A percentile compares a stretch with the other conserved stretches of the same genome.
Evolutionary conservation across 2,888 invertebrate species (phyloP).

Genomic region (Timandra comae): DNA sequence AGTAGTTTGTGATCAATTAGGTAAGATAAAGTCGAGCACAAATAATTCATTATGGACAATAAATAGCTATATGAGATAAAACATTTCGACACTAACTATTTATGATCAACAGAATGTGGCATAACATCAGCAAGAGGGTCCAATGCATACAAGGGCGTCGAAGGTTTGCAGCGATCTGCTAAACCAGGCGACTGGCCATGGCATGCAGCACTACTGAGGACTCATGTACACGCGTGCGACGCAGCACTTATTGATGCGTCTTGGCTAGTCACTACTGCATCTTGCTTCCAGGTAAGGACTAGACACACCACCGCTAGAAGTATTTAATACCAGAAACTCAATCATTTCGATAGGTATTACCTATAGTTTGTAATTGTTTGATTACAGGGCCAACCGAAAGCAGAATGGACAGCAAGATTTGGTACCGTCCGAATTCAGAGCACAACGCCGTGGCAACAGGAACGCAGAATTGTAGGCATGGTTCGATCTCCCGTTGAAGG

Average conservation of each 20-base stretch:
- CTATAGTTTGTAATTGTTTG: neutral
- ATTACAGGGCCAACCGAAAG: constrained; percentile 85
- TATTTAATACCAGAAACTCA: neutral
- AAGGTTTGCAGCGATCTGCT: constrained; percentile 82
- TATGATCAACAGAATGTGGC: constrained; percentile 85
- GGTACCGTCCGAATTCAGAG: constrained; percentile 86
- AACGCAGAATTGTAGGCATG: constrained; percentile 89
- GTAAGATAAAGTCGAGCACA: constrained; percentile 72
- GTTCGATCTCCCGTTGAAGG: constrained; percentile 93
- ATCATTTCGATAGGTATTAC: neutral
- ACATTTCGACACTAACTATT: too few species aligned
- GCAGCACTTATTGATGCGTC: constrained; percentile 87
- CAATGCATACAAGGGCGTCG: constrained; percentile 59
- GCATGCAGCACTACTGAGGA: constrained; percentile 88
- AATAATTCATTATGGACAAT: neutral
- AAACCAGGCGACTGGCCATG: constrained; percentile 95
- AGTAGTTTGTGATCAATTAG: constrained; percentile 85
- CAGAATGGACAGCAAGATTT: constrained; percentile 89
- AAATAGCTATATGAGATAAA: too few species aligned
- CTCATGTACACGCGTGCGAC: constrained; percentile 92
- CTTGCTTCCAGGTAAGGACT: constrained; percentile 85
- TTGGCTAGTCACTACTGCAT: constrained; percentile 91
- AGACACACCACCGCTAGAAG: neutral
- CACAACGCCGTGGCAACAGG: constrained; percentile 92
- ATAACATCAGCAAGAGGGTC: constrained; percentile 77